A percentile compares a stretch with the other conserved stretches of the same genome.
Conservation (phyloP, 2,113 vertebrate species). For the Tragelaphus scriptus region DNA sequence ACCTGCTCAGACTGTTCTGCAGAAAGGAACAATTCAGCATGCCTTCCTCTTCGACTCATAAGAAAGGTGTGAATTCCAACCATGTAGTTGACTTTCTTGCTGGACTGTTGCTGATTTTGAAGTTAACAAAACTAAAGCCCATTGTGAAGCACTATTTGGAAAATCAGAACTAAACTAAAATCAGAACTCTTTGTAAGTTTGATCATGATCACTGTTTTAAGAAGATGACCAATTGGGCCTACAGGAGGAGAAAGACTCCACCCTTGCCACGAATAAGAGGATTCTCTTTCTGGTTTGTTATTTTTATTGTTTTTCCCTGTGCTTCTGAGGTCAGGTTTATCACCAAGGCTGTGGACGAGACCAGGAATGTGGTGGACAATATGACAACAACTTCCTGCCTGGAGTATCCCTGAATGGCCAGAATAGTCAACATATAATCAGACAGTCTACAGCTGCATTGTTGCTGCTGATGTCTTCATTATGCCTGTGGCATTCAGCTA, state of each 20-base stretch:
- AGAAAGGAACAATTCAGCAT: not conserved
- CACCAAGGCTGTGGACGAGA: not conserved
- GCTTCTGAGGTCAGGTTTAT: not conserved
- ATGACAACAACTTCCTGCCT: slow-evolving; percentile 5
- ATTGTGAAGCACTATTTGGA: slow-evolving; percentile 7
- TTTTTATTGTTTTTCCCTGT: not conserved
- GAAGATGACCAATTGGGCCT: slow-evolving; percentile 17
- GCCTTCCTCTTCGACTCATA: not conserved
- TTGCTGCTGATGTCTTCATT: slow-evolving; percentile 71
- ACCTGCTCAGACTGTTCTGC: not conserved
- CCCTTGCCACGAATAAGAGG: not conserved
- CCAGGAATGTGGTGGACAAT: not conserved
- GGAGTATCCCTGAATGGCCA: slow-evolving; percentile 13
- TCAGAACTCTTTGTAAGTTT: not conserved
- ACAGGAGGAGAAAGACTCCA: not conserved
- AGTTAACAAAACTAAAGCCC: not conserved
- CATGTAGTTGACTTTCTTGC: not conserved
- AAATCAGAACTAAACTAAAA: not conserved
- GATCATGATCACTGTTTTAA: not conserved
- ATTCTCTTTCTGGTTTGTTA: not conserved
- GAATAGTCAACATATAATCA: not conserved
- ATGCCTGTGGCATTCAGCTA: slow-evolving; percentile 54
- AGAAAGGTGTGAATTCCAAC: slow-evolving; percentile 1
- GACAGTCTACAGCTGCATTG: not conserved
- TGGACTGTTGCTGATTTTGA: slow-evolving; percentile 21